These are phyloP conservation scores for Cichladusa arquata DNA, from an alignment of 2,113 vertebrate genomes.

Conservation along the genomic window DNA sequence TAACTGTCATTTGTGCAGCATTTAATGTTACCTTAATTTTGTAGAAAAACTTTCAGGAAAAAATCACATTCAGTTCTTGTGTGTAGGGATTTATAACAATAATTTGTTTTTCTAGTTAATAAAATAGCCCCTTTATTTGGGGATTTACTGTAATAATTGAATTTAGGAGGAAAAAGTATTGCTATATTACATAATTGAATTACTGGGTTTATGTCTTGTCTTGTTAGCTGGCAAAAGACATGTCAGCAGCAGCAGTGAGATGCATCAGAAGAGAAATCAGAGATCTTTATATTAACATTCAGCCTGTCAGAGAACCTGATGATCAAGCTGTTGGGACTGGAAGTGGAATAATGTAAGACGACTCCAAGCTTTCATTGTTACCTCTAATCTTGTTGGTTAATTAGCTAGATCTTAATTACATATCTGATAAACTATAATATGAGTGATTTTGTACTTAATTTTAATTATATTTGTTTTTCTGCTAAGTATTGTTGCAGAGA, in stretches of 20 bases:
- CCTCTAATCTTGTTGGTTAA: neutral
- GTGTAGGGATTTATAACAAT: neutral
- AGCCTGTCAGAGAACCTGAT: conserved; percentile 85
- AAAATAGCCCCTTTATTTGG: neutral
- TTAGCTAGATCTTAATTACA: neutral
- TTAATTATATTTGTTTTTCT: neutral
- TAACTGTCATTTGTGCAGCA: neutral
- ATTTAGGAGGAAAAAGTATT: neutral
- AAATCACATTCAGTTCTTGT: neutral
- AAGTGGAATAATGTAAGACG: conserved; percentile 92
- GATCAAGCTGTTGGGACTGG: conserved; percentile 88
- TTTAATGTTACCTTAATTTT: neutral
- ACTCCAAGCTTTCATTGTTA: neutral
- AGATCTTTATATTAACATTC: conserved; percentile 92
- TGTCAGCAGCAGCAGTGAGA: conserved; percentile 86
- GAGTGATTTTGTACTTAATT: neutral
- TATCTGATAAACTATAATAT: neutral
- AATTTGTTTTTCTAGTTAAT: neutral
- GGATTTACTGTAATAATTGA: neutral
- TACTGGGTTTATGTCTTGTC: neutral
- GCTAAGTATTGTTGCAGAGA: conserved; percentile 87
- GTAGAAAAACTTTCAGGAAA: neutral
- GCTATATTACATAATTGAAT: neutral
- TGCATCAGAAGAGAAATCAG: conserved; percentile 92
- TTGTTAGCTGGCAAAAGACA: conserved; percentile 90